A percentile compares a stretch with the other conserved stretches of the same genome.
These are phyloP conservation scores for Drosophila mulleri DNA, from an alignment of 2,888 invertebrate species.

Conservation along the genomic window DNA sequence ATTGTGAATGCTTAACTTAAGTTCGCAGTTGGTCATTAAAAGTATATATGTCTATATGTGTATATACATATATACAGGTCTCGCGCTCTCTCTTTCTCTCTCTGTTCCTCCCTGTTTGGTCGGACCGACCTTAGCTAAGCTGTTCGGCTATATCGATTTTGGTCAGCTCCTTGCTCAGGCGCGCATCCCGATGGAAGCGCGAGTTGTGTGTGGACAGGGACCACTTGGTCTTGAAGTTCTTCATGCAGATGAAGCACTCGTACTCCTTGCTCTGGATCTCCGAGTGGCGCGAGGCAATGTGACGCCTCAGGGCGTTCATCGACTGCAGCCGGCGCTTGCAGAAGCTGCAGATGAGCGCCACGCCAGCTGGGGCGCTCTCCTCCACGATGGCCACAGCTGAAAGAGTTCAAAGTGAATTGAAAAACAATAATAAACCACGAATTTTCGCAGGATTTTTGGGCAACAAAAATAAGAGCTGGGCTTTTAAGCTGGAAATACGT, in stretches of 20 bases:
- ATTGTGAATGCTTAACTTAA: no score
- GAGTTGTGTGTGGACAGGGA: conserved; percentile 85
- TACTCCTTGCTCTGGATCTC: conserved; percentile 81
- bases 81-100: conserved; percentile 19
- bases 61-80: conserved; percentile 3
- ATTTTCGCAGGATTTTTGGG: no score
- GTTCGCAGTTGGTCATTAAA: no score
- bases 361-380: conserved; percentile 45
- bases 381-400: conserved; percentile 18
- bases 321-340: conserved; percentile 83
- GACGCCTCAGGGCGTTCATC: conserved; percentile 82
- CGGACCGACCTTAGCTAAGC: conserved; percentile 19
- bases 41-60: background rate
- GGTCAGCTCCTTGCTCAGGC: conserved; percentile 80
- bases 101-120: no score
- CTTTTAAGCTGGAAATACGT: conserved; percentile 55
- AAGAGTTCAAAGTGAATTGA: background rate
- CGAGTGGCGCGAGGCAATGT: conserved; percentile 84
- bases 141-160: conserved; percentile 76
- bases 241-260: conserved; percentile 83
- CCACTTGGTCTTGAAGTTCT: conserved; percentile 85
- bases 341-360: conserved; percentile 74
- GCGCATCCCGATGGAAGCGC: conserved; percentile 83
- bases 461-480: conserved; percentile 9
- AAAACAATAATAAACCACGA: no score